Evolutionary conservation across 2,888 invertebrate species (phyloP), one percentile per base, ranked within the genome.

Genomic region (Elegia similella): DNA sequence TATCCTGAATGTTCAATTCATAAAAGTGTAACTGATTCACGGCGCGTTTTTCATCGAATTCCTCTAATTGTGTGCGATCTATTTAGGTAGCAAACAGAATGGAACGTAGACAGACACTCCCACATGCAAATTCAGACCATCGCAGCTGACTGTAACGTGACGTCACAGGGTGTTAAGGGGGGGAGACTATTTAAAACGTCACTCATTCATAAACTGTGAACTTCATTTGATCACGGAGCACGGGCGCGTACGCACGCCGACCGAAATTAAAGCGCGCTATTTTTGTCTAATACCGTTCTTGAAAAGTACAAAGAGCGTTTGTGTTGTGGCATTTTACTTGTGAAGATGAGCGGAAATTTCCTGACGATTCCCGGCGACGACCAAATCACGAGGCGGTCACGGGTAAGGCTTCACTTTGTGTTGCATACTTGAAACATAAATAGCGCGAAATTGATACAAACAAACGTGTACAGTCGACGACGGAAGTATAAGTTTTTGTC

Each of bases 301-400:
- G 63, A 62, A 55, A 65, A 61, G 67, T 71, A 73, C 65, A 72
- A 71, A 73, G 70, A 67, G 68, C 66, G 64, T 67, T 68, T 58
- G 74, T 70, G 72, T 74, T 70, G 63, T 62, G 68, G 66, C 66
- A 64, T 70, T 64, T 61, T 60, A 59, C 61, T 67, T 66, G 81
- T 78, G 76, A 88, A 81, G 76, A 91, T 91, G 91, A 91, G 91
- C 78, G 88, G 90, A 60, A 91, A 91, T 68, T 91, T 88, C 62
- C 80, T 91, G 29, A 90, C 90, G 12, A 89, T 91, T 64, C 91
- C 91, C 29, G 88, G 87, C 54, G 88, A 88, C 61, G 86, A 87
- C 57, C 72, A 83, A 23, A 85, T 90, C 59, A 84, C 86, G 65
- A 77, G 73, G 64, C 73, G 91, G 58, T 84, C 88, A 46, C 76